A percentile compares a stretch with the other conserved stretches of the same genome.
phyloP scores from a whole-genome alignment of 1,140 invertebrate species.

The Hirudo medicinalis region DNA sequence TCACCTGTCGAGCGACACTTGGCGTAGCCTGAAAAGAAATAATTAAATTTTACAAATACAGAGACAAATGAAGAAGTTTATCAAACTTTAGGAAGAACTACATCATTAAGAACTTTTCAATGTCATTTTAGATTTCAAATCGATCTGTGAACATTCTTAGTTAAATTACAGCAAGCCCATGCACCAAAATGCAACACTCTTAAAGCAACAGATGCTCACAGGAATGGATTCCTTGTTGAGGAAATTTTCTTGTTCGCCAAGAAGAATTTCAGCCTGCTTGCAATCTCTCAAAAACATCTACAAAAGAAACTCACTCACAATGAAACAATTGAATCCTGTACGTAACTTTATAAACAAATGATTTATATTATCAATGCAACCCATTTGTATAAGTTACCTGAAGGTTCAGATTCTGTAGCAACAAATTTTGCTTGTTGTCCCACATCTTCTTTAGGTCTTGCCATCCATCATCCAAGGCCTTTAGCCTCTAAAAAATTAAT shows the following conservation, averaged over 20 bases:
- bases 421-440: constrained; percentile 86
- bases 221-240: constrained; percentile 89
- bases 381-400: constrained; percentile 29
- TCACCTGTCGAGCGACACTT: constrained; percentile 21
- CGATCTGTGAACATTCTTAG: too few relatives aligned
- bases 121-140: too few relatives aligned
- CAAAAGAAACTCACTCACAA: constrained; percentile 14
- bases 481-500: constrained; percentile 55
- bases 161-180: too few relatives aligned
- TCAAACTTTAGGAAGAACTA: too few relatives aligned
- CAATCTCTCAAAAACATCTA: constrained; percentile 93
- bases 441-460: constrained; percentile 98
- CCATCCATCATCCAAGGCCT: constrained; percentile 96
- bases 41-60: too few relatives aligned
- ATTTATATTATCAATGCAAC: too few relatives aligned
- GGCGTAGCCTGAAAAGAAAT: constrained; percentile 43
- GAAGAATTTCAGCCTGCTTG: constrained; percentile 86
- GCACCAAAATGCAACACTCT: too few relatives aligned
- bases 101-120: too few relatives aligned
- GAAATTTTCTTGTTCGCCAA: constrained; percentile 93
- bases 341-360: too few relatives aligned
- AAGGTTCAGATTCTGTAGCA: constrained; percentile 71
- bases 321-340: neutral
- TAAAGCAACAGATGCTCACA: constrained; percentile 35
- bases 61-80: too few relatives aligned